phyloP scores from a whole-genome alignment of 2,888 invertebrate species.

The Scaptodrosophila latifasciaeformis region DNA sequence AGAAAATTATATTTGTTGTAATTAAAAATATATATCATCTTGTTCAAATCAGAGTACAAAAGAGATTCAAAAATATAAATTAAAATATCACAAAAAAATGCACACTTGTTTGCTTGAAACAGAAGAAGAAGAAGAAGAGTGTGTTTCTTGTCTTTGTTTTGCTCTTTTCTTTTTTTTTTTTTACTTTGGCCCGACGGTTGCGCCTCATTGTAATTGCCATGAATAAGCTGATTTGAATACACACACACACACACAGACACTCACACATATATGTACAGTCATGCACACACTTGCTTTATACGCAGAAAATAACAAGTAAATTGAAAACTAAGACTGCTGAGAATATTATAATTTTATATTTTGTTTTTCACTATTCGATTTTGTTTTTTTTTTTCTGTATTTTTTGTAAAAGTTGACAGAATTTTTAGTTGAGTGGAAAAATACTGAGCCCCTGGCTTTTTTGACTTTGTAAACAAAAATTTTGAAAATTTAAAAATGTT shows the following conservation, averaged over 20 bases:
- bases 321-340: too few relatives aligned
- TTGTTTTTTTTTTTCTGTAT: conserved; percentile 11
- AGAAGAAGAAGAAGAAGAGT: background rate
- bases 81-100: conserved; percentile 20
- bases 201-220: conserved; percentile 6
- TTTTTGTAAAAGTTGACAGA: conserved; percentile 4
- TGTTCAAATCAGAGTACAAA: background rate
- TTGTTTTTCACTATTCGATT: conserved; percentile 19
- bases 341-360: background rate
- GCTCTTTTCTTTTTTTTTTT: too few relatives aligned
- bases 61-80: background rate
- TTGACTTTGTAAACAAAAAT: too few relatives aligned
- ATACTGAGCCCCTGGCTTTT: too few relatives aligned
- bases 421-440: conserved; percentile 1
- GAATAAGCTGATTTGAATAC: conserved; percentile 8
- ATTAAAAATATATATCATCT: too few relatives aligned
- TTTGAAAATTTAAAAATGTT: too few relatives aligned
- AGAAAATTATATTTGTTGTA: too few relatives aligned
- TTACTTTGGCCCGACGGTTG: background rate
- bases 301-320: too few relatives aligned
- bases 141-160: background rate
- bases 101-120: conserved; percentile 14
- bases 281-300: background rate
- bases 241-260: conserved; percentile 12
- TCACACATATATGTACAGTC: conserved; percentile 15